Evolutionary conservation across 2,113 vertebrate genomes (phyloP), one percentile per base, ranked within the genome.

Genomic region (Sebastes schlegelii): DNA sequence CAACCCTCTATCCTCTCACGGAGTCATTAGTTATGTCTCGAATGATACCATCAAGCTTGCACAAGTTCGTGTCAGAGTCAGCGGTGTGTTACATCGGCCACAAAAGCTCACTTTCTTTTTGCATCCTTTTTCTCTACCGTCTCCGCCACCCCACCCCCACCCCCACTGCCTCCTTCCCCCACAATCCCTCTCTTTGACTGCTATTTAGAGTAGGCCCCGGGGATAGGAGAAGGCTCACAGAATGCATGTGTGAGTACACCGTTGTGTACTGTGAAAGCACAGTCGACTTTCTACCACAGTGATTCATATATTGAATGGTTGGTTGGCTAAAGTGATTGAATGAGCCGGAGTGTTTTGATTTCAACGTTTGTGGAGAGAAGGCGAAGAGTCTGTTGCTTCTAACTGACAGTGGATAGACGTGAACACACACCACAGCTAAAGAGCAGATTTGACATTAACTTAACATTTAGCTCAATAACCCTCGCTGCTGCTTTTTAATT

Each of bases 191-290:
- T 88, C 91, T 92, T 92, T 93, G 82, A 92, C 84, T 63, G n/a
- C 90, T 92, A 94, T 94, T 92, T 93, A 81, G 88, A 94, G 92
- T 78, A 89, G 82, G 88, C 91, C 94, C 89, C 14, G 81, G 74
- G 88, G 92, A 89, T 45, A 92, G 89, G 89, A 78, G 86, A 81
- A 71, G 85, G 80, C 86, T 90, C 88, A 65, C 88, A 84, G 89
- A 88, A 88, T 78, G 85, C 61, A 26, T 81, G 5, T 79, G 80
- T 65, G 82, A 81, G 70, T 61, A 68, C 83, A 81, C 85, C 73
- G 80, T 84, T 90, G 79, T 81, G 87, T 76, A 57, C 82, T 77
- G 79, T 91, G 83, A 83, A 84, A 85, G 83, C 82, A 83, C 80
- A 54, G 76, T 71, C 2, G 61, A 78, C 75, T 80, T 75, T 82